A percentile compares a stretch with the other conserved stretches of the same genome.
Evolutionary conservation across 2,797 vertebrate genomes (phyloP).

Genomic region (Psittacula derbiana): DNA sequence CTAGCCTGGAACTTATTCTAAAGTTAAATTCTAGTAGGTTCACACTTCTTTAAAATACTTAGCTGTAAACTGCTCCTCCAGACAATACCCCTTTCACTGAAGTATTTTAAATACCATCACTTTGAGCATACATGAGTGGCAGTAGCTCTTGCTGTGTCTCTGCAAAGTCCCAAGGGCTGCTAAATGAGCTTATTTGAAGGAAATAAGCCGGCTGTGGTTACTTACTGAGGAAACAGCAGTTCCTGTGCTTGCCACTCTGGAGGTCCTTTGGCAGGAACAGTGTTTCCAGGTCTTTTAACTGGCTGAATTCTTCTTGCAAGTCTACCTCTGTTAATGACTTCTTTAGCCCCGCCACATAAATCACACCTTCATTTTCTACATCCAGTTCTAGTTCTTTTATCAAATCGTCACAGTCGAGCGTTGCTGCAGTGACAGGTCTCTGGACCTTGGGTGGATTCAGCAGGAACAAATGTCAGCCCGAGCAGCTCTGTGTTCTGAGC

Average conservation of each 20-base stretch:
- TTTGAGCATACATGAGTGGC: not conserved
- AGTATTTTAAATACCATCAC: not conserved
- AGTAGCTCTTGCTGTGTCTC: not conserved
- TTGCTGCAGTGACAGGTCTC: slow-evolving; percentile 78
- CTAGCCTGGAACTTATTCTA: not conserved
- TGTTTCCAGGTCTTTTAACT: slow-evolving; percentile 74
- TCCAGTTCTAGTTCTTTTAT: slow-evolving; percentile 79
- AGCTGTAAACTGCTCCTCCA: not conserved
- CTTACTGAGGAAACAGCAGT: slow-evolving; percentile 84
- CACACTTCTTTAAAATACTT: not conserved
- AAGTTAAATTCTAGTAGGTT: not conserved
- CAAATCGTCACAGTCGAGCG: slow-evolving; percentile 78
- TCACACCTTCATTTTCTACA: slow-evolving; percentile 67
- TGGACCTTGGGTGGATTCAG: slow-evolving; percentile 77
- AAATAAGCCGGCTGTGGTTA: not conserved
- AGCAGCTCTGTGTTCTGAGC: not conserved
- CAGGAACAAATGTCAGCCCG: not conserved
- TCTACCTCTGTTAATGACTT: slow-evolving; percentile 68
- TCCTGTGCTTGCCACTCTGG: slow-evolving; percentile 63
- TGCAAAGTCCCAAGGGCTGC: not conserved
- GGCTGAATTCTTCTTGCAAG: slow-evolving; percentile 72
- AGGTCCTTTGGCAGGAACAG: slow-evolving; percentile 73
- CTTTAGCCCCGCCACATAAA: slow-evolving; percentile 77
- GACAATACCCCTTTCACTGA: not conserved
- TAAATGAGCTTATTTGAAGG: not conserved